These are phyloP conservation scores for Caenorhabditis sp. DNA, from an alignment of 2,888 invertebrate genomes.

Conservation along the genomic window DNA sequence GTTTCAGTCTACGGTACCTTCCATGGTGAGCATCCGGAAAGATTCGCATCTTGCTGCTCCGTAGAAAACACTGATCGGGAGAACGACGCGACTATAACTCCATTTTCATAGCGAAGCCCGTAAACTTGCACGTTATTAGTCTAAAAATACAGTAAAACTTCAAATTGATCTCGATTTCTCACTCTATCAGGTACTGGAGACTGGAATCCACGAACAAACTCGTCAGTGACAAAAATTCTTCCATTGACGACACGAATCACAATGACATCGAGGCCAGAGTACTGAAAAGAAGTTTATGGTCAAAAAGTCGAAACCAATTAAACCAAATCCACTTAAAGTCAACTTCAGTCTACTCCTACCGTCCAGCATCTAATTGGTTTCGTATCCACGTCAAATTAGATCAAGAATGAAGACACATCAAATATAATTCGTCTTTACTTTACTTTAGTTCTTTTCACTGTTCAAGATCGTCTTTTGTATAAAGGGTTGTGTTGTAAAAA, in stretches of 20 bases:
- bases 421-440: not conserved
- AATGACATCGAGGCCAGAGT: conserved; percentile 77
- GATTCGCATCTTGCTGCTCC: conserved; percentile 67
- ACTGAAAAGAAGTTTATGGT: conserved; percentile 71
- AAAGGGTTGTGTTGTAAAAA: too few relatives aligned
- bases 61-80: conserved; percentile 66
- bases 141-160: conserved; percentile 18
- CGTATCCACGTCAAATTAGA: too few relatives aligned
- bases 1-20: conserved; percentile 53
- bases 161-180: not conserved
- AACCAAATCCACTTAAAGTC: too few relatives aligned
- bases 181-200: conserved; percentile 75
- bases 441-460: conserved; percentile 6
- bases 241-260: conserved; percentile 78
- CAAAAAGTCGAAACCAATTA: too few relatives aligned
- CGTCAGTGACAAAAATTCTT: conserved; percentile 77
- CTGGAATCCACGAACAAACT: conserved; percentile 78
- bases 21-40: conserved; percentile 73
- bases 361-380: too few relatives aligned
- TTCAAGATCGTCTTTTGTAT: too few relatives aligned
- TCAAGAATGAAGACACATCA: too few relatives aligned
- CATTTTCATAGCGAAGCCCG: conserved; percentile 61
- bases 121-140: conserved; percentile 67
- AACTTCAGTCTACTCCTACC: too few relatives aligned
- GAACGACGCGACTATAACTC: conserved; percentile 70